Conservation (phyloP, 2,797 vertebrate species). For the Pagetopsis macropterus region DNA sequence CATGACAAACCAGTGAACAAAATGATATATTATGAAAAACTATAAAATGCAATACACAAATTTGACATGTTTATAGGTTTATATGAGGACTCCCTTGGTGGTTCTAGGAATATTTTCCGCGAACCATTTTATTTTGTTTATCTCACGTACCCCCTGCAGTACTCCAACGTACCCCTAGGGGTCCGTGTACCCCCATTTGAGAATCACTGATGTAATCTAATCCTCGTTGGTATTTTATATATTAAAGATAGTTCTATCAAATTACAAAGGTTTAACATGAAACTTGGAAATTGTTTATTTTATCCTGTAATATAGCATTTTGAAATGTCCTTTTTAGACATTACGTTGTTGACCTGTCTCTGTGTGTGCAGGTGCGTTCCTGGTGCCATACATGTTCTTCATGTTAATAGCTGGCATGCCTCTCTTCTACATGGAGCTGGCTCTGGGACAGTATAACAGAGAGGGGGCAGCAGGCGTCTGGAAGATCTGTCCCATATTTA, state of each 20-base stretch:
- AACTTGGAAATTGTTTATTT: not conserved
- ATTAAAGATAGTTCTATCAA: not conserved
- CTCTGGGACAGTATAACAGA: slow-evolving; percentile 91
- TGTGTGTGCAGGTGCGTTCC: slow-evolving; percentile 86
- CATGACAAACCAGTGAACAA: no score
- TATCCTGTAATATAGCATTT: not conserved
- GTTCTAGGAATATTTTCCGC: no score
- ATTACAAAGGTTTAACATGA: not conserved
- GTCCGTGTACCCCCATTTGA: no score
- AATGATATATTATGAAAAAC: no score
- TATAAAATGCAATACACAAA: no score
- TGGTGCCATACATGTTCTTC: slow-evolving; percentile 92
- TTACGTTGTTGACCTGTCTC: not conserved
- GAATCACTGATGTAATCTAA: not conserved
- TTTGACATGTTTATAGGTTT: no score
- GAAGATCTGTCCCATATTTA: slow-evolving; percentile 94
- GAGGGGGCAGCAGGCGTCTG: slow-evolving; percentile 92
- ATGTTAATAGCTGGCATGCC: slow-evolving; percentile 95
- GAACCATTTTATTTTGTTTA: no score
- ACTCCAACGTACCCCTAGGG: no score
- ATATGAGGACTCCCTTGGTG: no score
- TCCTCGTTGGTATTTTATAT: not conserved
- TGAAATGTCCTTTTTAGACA: not conserved
- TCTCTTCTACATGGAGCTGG: slow-evolving; percentile 95
- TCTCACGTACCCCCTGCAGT: no score